Base-by-base conservation (phyloP, 1,140 invertebrate genomes). In the Brachionus angularis region DNA sequence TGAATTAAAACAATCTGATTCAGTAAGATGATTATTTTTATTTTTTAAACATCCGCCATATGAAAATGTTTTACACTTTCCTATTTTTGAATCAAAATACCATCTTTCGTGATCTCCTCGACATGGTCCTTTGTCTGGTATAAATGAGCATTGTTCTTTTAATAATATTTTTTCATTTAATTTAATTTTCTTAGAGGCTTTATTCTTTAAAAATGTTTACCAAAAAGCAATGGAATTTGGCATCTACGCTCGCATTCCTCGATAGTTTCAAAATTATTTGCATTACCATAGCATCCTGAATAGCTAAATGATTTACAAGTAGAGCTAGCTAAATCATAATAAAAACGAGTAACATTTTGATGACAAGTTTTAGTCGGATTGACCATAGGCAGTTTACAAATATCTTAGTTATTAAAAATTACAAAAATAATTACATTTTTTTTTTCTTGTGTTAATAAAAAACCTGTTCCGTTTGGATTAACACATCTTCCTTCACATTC, bases 31-130 rank as follows among this genome's bases (percentile, higher is more conserved):
- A 31, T 74, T 70, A 46, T 95, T 95, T 76, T 84, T 85, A 84
- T 94, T 96, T 73, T 91, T 92, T 74, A 87, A 87, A 83, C 91
- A 94, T 73, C 93, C 93, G 72, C 87, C 88, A 84, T 91, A 96
- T 85, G 93, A 93, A 85, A 98, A 98, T 47, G 91, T 90, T 84
- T 89, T 85, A 85, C 94, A 98, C 69, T 88, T 86, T 78, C 91
- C 89, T 79, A 91, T 88, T 31, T 85, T 83, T 47, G 84, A 83
- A 79, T 93, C 89, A 84, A 90, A 96, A 81, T 88, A 89, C 91
- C 91, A 96, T 74, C 86, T 84, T 29, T 89, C 84, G 53, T 87
- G 79, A 74, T 87, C 83, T 1, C 85, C 84, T 21, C 84, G 21
- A 74, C 91, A 93, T 10, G 86, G 86, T 34, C 91, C 91, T 3